A percentile compares a stretch with the other conserved stretches of the same genome.
Evolutionary conservation across 2,113 vertebrate genomes (phyloP).

Genomic region (Deroptyus accipitrinus): DNA sequence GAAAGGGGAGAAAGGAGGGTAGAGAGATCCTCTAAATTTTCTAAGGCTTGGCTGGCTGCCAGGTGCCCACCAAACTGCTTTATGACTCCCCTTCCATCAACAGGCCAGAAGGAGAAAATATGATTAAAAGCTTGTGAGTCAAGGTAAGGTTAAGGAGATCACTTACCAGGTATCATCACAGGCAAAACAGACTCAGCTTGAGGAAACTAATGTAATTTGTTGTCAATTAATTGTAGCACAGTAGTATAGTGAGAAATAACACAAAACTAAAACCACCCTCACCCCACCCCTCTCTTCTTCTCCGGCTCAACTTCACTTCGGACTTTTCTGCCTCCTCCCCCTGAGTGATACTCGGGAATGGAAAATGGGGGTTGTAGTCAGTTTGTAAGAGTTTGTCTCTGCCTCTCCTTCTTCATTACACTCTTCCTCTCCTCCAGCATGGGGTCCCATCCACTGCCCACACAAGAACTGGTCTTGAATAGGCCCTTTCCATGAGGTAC

Average conservation of each 20-base stretch:
- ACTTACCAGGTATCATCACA: neutral
- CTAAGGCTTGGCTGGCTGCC: neutral
- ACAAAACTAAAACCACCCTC: neutral
- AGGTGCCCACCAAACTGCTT: neutral
- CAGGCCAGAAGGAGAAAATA: neutral
- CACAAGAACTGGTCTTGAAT: neutral
- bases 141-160: neutral
- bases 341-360: accelerated
- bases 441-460: neutral
- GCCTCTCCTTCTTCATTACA: neutral
- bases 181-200: neutral
- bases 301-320: neutral
- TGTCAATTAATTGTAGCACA: neutral
- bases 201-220: neutral
- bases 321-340: neutral
- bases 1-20: neutral
- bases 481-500: neutral
- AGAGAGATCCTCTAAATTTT: neutral
- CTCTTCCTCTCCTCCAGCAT: neutral
- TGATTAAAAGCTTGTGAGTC: neutral
- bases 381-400: neutral
- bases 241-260: neutral
- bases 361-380: neutral
- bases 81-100: neutral
- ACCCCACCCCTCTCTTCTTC: neutral